Evolutionary conservation across 2,888 invertebrate genomes (phyloP).

Genomic region (Platycnemis pennipes): DNA sequence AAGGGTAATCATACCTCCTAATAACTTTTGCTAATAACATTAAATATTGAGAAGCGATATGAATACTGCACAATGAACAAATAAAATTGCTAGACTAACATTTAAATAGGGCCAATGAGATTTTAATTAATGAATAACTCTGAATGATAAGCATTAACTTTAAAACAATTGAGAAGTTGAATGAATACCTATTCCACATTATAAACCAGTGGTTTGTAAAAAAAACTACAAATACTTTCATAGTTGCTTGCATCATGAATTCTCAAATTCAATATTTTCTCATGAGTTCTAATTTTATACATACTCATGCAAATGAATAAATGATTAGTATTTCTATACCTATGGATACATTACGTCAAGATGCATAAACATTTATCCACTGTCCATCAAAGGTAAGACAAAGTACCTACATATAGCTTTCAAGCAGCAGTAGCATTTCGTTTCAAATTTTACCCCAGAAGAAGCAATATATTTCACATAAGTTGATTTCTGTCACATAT

Average conservation of each 20-base stretch:
- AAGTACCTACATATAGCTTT: background rate
- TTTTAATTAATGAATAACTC: background rate
- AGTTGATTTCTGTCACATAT: slow-evolving; percentile 46
- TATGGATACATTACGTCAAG: background rate
- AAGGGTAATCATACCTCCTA: slow-evolving; percentile 11
- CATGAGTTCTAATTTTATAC: slow-evolving; percentile 27
- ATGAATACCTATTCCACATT: background rate
- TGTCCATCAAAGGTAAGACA: background rate
- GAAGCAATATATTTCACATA: slow-evolving; percentile 62
- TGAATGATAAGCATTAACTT: background rate
- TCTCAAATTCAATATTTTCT: background rate
- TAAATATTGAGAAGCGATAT: slow-evolving; percentile 49
- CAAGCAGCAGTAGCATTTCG: background rate
- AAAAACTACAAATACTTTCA: background rate
- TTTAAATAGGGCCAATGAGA: background rate
- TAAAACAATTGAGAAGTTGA: background rate
- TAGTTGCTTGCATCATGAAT: background rate
- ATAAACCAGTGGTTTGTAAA: background rate
- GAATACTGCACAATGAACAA: slow-evolving; percentile 26
- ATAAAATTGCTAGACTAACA: background rate
- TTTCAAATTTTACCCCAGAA: background rate
- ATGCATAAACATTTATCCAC: background rate
- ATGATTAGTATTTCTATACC: background rate
- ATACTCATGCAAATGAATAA: background rate
- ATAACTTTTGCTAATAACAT: slow-evolving; percentile 42